Base-by-base conservation (phyloP, 2,888 invertebrate species). In the Tetranychus piercei region DNA sequence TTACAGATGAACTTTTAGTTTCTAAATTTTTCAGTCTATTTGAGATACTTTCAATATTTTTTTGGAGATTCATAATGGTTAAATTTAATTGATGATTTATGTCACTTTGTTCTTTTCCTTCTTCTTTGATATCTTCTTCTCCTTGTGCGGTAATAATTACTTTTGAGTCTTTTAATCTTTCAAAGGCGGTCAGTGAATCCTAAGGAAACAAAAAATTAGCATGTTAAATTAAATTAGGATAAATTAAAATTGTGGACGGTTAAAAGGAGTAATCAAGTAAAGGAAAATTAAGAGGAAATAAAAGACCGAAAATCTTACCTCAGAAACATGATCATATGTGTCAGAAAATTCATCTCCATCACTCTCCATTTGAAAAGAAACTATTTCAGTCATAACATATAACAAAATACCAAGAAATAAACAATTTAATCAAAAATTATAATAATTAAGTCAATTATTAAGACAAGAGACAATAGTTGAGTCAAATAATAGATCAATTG, bases 271-370 rank as follows among this genome's bases (percentile, higher is more conserved):
- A 22, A 9, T 67, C 67, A 67, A 8, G 9, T 22, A 64, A 64
- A 64, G n/a, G n/a, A 18, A 66, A 20, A 20, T 66, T 6, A 66
- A 66, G 18, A 7, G 18, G n/a, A 64, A n/a, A 64, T 7, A 20
- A 66, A 66, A 66, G 20, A 18, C 20, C 20, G 66, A 7, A 7
- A 69, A 20, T 44, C 71, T 71, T 71, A 71, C 71, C 18, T 34
- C 45, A 23, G 71, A 43, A 34, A 71, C 71, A 20, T 71, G 71
- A 44, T 71, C 71, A 71, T 23, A 71, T 15, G 71, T 71, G 34
- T 71, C 71, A 20, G 71, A 71, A 71, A 71, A 71, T 71, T 71
- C 71, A 44, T 71, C 71, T 34, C 71, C 34, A 71, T 71, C 71
- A 71, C 44, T 71, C 34, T 71, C 71, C 55, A 55, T 55, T 55